Evolutionary conservation across 1,140 invertebrate species (phyloP).

Genomic region (Drosophila pectinifera): DNA sequence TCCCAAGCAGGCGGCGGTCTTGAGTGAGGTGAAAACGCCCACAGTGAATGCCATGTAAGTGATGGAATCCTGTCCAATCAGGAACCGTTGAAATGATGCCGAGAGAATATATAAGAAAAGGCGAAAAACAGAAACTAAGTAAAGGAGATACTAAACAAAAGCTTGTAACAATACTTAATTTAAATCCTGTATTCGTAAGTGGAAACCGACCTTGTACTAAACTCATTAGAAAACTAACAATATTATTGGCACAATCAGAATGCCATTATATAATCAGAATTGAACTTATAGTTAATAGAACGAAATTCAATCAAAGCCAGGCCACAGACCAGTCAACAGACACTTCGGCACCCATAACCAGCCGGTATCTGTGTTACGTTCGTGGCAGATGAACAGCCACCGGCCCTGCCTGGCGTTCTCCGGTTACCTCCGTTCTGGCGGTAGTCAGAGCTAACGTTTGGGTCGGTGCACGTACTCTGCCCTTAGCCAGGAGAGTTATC

Average conservation of each 20-base stretch:
- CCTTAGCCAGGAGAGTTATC: constrained; percentile 1
- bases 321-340: constrained; percentile 82
- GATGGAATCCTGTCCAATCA: background rate
- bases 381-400: constrained; percentile 71
- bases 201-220: background rate
- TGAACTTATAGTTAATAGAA: background rate
- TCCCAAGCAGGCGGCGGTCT: constrained; percentile 86
- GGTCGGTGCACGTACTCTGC: constrained; percentile 48
- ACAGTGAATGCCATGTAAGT: constrained; percentile 93
- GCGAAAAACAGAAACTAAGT: no score
- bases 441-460: constrained; percentile 24
- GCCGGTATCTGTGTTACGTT: constrained; percentile 76
- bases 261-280: constrained; percentile 9
- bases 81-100: background rate
- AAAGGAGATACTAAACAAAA: no score
- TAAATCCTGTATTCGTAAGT: no score
- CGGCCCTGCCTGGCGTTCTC: constrained; percentile 17
- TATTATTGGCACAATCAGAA: background rate
- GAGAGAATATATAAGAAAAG: background rate
- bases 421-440: constrained; percentile 58
- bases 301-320: background rate
- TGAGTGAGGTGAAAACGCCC: constrained; percentile 90
- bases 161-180: no score
- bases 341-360: constrained; percentile 44
- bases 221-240: background rate